Conservation (phyloP, 2,888 invertebrate species). For the Cantharis rustica region DNA sequence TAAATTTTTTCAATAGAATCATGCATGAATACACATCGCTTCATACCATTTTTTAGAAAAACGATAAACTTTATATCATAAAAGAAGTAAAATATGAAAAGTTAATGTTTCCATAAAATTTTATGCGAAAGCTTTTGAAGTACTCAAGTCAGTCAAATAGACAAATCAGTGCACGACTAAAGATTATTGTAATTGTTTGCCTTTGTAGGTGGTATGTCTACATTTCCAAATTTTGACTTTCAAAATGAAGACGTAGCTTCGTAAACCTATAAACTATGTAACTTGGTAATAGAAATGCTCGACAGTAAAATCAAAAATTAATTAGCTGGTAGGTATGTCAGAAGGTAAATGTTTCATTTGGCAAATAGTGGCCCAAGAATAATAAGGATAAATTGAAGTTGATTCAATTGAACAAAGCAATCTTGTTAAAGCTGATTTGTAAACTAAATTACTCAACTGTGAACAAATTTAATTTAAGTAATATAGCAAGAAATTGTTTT, state of each 20-base stretch:
- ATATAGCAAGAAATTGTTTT: not conserved
- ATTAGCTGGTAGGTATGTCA: not conserved
- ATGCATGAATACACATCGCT: conserved; percentile 2
- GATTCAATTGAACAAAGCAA: not conserved
- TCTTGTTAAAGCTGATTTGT: not conserved
- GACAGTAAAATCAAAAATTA: not conserved
- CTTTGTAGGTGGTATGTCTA: not conserved
- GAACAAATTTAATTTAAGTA: not conserved
- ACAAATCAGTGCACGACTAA: not conserved
- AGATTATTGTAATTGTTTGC: not conserved
- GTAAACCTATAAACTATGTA: not conserved
- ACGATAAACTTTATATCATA: not conserved
- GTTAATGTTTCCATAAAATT: not conserved
- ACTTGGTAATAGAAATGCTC: not conserved
- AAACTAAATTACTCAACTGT: not conserved
- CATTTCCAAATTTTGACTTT: not conserved
- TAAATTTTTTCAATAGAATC: not conserved
- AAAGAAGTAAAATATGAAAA: not conserved
- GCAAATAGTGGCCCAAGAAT: not conserved
- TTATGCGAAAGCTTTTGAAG: not conserved
- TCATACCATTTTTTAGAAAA: not conserved
- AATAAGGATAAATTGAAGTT: not conserved
- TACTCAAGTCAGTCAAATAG: not conserved
- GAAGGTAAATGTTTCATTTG: not conserved
- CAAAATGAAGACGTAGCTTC: not conserved